Conservation (phyloP, 64 coral and sea anemone species). For the Dendrophyllia cribrosa region DNA sequence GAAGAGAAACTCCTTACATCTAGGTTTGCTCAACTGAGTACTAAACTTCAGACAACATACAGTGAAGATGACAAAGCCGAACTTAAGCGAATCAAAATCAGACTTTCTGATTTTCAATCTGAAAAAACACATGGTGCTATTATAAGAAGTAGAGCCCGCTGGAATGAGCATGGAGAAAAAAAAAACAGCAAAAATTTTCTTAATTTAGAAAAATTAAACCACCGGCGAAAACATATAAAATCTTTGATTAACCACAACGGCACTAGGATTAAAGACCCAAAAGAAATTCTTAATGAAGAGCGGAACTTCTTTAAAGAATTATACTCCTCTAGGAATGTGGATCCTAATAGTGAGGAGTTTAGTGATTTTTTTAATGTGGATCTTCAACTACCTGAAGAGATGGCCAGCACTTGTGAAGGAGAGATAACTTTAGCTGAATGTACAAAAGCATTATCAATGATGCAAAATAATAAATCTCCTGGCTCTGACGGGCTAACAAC, state of each 20-base stretch:
- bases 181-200: slow-evolving; percentile 18
- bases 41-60: background rate
- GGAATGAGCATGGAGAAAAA: background rate
- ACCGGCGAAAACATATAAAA: background rate
- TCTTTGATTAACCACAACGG: background rate
- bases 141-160: background rate
- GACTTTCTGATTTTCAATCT: background rate
- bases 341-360: background rate
- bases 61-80: too few relatives aligned
- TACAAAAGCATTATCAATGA: background rate
- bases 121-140: background rate
- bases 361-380: background rate
- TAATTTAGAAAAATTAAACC: background rate
- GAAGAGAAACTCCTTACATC: background rate
- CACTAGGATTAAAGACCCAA: background rate
- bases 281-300: slow-evolving; percentile 4
- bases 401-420: slow-evolving; percentile 16
- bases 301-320: slow-evolving; percentile 6
- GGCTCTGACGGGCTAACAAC: slow-evolving; percentile 33
- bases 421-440: background rate
- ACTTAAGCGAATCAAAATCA: background rate
- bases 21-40: background rate
- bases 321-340: background rate
- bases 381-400: background rate
- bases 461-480: slow-evolving; percentile 19